Evolutionary conservation across 2,888 invertebrate species (phyloP), one percentile per base, ranked within the genome.

Genomic region (Lysandra coridon): DNA sequence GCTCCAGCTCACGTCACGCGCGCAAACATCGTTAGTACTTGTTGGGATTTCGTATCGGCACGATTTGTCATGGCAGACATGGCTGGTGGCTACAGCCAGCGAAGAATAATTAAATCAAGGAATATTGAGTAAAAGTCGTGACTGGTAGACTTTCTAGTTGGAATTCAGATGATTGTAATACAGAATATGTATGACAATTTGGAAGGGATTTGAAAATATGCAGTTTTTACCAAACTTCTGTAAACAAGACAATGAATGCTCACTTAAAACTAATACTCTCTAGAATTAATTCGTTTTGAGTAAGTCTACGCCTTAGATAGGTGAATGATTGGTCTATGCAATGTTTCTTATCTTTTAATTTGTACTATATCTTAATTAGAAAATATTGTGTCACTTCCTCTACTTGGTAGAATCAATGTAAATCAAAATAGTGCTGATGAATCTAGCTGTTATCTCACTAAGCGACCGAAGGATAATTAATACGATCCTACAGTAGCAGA

Each of bases 11-110:
- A 64, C 76, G 57, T 62, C 78, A 57, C 73, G 64, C 57, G 81
- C 75, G 80, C 78, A 81, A 82, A 82, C 82, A 82, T 82, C 81
- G 81, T 81, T 81, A 81, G 79, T 49, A 6, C 44, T 33, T 75
- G 79, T 80, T 79, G 79, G 81, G 64, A 30, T 78, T 79, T 69
- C 62, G 62, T 78, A 64, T 73, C 79, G 73, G 37, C n/a, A n/a
- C 77, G 53, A 74, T 14, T 57, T 75, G 76, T 64, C 64, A 64
- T 64, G 30, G 57, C 57, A 1, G 57, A 57, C 57, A 57, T 57
- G 57, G 57, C 57, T 57, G 14, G 57, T 57, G 57, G 64, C 64
- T 30, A 30, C 64, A 30, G 30, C 30, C 30, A 4, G 64, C 30
- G 4, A 64, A 23, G 30, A 64, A 64, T 64, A 64, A 64, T 64